Conservation (phyloP, 2,113 vertebrate species). For the Dendropsophus ebraccatus region DNA sequence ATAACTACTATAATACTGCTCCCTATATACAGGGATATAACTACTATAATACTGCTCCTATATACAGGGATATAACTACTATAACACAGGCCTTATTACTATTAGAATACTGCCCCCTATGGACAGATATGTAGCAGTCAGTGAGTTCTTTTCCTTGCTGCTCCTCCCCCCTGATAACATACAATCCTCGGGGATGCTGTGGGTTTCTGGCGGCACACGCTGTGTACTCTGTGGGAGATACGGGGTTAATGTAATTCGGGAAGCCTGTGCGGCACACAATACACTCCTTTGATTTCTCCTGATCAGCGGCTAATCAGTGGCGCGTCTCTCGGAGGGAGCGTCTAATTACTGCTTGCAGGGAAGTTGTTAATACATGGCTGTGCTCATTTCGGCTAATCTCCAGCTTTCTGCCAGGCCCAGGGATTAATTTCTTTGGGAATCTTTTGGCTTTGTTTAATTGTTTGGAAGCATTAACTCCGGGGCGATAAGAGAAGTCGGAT, state of each 20-base stretch:
- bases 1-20: neutral
- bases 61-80: neutral
- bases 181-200: neutral
- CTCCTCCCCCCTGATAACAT: neutral
- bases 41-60: neutral
- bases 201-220: neutral
- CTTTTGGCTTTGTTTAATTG: slow-evolving; percentile 51
- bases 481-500: slow-evolving; percentile 27
- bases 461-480: slow-evolving; percentile 36
- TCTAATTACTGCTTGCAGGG: slow-evolving; percentile 50
- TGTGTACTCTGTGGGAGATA: neutral
- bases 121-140: too few species aligned
- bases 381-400: slow-evolving; percentile 38
- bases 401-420: slow-evolving; percentile 26
- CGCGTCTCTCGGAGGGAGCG: slow-evolving; percentile 25
- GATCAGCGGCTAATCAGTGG: slow-evolving; percentile 45
- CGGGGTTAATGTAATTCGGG: slow-evolving; percentile 29
- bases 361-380: slow-evolving; percentile 42
- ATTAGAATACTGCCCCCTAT: too few species aligned
- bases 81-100: too few species aligned
- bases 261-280: slow-evolving; percentile 34
- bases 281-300: slow-evolving; percentile 40
- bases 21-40: neutral
- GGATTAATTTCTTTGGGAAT: slow-evolving; percentile 48
- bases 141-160: too few species aligned